Base-by-base conservation (phyloP, 1,140 invertebrate species). In the Phortica variegata region DNA sequence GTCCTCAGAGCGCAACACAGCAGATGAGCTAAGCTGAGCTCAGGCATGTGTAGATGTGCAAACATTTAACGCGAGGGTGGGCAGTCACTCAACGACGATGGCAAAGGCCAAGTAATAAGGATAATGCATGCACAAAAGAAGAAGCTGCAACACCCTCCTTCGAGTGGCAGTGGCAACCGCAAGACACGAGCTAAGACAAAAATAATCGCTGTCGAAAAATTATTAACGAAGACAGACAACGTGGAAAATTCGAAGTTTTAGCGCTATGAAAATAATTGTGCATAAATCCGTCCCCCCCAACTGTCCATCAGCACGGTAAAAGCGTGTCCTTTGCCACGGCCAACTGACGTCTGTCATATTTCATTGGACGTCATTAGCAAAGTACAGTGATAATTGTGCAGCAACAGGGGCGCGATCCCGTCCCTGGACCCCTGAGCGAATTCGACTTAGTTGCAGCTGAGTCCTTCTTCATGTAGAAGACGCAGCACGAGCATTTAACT, bases 11-110 rank as follows among this genome's bases (percentile, higher is more conserved):
- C 50, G 56, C 63, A 55, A 49, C 47, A 6, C 5, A 10, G 5
- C 5, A 10, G 10, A 26, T 26, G 23, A 26, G 23, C 23, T 26
- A 60, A 55, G 63, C 63, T 62, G 59, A 23, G 63, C 52, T 63
- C 47, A 68, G 68, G 68, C 68, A 66, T 63, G 62, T 63, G 63
- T 60, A 68, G 68, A 60, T 68, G 63, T 66, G 63, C 63, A 66
- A 68, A 66, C 54, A 66, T 66, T 68, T 60, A 60, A 56, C 34
- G 45, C 26, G 17, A 34, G 21, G 47, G 38, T 36, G 40, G 15
- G 3, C 9, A n/a, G 29, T 26, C 8, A 15, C 31, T 9, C 2
- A 16, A n/a, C 17, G 26, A 42, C 34, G 41, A 38, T 34, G 26
- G 20, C 17, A 5, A 39, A 21, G 49, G 58, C 48, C 50, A 51